Evolutionary conservation across 35 echinoderm and acorn worm species (phyloP).

Genomic region (Heliocidaris erythrogramma): DNA sequence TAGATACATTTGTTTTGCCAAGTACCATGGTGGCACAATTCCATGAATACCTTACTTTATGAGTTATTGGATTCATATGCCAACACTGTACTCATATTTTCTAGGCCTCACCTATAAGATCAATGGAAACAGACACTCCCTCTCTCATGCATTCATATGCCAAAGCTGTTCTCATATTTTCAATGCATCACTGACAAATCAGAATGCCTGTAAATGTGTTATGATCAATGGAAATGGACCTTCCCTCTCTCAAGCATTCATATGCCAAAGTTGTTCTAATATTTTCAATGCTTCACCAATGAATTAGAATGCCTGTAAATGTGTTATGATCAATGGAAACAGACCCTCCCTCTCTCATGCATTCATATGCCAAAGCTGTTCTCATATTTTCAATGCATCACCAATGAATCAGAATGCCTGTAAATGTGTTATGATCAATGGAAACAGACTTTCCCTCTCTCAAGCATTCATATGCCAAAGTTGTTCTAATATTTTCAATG

Average conservation of each 20-base stretch:
- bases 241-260: too few species aligned
- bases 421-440: too few species aligned
- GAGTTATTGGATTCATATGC: background rate
- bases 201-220: too few species aligned
- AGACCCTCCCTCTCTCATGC: background rate
- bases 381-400: background rate
- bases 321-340: background rate
- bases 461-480: too few species aligned
- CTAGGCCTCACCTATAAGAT: too few species aligned
- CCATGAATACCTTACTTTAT: background rate
- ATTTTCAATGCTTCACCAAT: background rate
- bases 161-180: too few species aligned
- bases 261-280: too few species aligned
- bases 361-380: too few species aligned
- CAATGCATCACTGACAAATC: background rate
- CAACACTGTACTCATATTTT: background rate
- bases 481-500: background rate
- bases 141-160: too few species aligned
- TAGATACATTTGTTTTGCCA: background rate
- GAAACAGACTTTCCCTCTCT: too few species aligned
- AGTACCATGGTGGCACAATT: background rate
- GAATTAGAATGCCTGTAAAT: background rate
- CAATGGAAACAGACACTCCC: too few species aligned
- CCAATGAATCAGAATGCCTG: background rate
- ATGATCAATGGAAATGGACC: background rate